A percentile compares a stretch with the other conserved stretches of the same genome.
phyloP scores from a whole-genome alignment of 2,888 invertebrate genomes.

The Heliconius charithonia region DNA sequence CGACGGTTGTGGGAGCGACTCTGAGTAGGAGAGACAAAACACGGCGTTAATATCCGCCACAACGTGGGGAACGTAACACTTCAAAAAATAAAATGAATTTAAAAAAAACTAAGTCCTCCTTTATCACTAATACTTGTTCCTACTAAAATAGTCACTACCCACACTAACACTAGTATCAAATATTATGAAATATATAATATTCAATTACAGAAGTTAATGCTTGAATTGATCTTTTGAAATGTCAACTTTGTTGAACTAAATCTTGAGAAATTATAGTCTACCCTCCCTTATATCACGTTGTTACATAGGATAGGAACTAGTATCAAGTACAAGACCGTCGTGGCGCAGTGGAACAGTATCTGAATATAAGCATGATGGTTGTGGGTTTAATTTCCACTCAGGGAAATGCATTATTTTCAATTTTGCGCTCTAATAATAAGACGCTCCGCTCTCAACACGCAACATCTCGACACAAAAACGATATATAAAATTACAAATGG shows the following conservation, averaged over 20 bases:
- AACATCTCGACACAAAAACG: neutral
- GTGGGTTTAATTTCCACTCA: no score
- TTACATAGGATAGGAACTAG: no score
- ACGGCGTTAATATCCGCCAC: no score
- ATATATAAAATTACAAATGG: no score
- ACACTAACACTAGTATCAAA: constrained; percentile 2
- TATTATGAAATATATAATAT: constrained; percentile 31
- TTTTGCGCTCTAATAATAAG: neutral
- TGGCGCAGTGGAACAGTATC: no score
- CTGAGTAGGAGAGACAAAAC: no score
- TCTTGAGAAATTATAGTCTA: neutral
- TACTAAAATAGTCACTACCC: neutral
- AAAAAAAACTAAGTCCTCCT: neutral
- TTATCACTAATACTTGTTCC: neutral
- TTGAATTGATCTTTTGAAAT: constrained; percentile 13
- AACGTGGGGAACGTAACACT: no score
- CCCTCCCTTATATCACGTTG: neutral
- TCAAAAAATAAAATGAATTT: neutral
- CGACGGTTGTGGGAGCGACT: no score
- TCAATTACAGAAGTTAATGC: constrained; percentile 9
- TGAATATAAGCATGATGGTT: no score
- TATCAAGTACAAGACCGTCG: no score
- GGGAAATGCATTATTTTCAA: no score
- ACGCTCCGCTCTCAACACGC: neutral
- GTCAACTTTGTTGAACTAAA: constrained; percentile 7